These are phyloP conservation scores for Garrulus glandarius DNA, from an alignment of 2,797 vertebrate species.

Conservation along the genomic window DNA sequence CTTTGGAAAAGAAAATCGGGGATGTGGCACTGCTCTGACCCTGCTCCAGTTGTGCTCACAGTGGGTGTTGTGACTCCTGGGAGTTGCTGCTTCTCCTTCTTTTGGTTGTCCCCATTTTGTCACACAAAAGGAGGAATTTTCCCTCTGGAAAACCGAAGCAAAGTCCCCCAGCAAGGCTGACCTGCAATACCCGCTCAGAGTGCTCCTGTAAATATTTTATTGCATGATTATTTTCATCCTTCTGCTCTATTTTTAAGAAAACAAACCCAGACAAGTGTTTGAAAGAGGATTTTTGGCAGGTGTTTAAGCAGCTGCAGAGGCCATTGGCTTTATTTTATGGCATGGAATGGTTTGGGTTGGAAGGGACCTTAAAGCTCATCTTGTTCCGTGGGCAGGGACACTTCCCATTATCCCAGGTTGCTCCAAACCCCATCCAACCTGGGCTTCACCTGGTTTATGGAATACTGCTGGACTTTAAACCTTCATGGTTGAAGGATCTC, in stretches of 20 bases:
- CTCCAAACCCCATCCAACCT: neutral
- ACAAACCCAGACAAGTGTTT: neutral
- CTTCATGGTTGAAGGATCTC: neutral
- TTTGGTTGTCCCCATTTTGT: neutral
- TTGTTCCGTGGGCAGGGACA: neutral
- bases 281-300: neutral
- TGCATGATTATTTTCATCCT: neutral
- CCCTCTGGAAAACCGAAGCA: neutral
- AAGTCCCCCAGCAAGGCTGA: neutral
- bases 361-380: neutral
- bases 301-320: neutral
- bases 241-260: neutral
- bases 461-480: neutral
- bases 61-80: neutral
- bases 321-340: neutral
- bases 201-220: neutral
- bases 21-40: neutral
- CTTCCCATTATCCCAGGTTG: neutral
- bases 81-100: neutral
- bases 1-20: neutral
- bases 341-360: neutral
- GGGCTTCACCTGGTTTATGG: neutral
- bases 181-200: neutral
- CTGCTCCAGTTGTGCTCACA: neutral
- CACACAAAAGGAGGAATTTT: neutral